Conservation (phyloP, 2,113 vertebrate genomes). For the Epinephelus fuscoguttatus region DNA sequence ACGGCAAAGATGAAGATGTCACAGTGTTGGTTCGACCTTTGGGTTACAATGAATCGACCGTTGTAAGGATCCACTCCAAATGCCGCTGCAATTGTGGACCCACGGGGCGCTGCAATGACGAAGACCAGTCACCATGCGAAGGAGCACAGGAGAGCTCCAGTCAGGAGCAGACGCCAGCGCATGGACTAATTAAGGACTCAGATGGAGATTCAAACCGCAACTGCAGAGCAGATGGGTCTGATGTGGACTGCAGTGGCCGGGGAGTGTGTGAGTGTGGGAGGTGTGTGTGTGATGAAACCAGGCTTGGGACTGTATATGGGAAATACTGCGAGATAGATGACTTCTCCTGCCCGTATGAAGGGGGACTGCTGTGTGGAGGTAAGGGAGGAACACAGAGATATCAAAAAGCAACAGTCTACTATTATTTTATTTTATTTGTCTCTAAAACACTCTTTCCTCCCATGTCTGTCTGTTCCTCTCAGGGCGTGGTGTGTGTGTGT, state of each 20-base stretch:
- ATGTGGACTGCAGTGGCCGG: constrained; percentile 89
- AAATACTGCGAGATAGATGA: constrained; percentile 95
- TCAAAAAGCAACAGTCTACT: background rate
- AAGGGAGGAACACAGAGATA: constrained; percentile 45
- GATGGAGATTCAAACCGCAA: constrained; percentile 30
- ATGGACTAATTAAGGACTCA: background rate
- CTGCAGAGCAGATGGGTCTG: constrained; percentile 82
- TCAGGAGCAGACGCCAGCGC: constrained; percentile 46
- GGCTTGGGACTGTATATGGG: constrained; percentile 91
- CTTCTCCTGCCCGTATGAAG: constrained; percentile 93
- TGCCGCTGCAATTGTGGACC: constrained; percentile 88
- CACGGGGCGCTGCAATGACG: constrained; percentile 82
- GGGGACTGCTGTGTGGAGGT: constrained; percentile 92
- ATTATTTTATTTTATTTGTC: rapidly evolving
- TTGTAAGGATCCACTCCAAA: constrained; percentile 85
- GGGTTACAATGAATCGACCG: constrained; percentile 95
- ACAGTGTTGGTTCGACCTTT: constrained; percentile 88
- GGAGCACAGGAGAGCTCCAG: constrained; percentile 46
- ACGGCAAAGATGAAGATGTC: constrained; percentile 82
- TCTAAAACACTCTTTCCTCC: background rate
- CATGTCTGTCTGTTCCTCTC: constrained; percentile 28
- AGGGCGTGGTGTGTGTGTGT: constrained; percentile 94
- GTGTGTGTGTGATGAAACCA: constrained; percentile 91
- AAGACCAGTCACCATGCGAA: constrained; percentile 64
- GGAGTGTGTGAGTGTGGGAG: constrained; percentile 91